phyloP scores from a whole-genome alignment of 2,888 invertebrate genomes.

The Drosophila falleni region DNA sequence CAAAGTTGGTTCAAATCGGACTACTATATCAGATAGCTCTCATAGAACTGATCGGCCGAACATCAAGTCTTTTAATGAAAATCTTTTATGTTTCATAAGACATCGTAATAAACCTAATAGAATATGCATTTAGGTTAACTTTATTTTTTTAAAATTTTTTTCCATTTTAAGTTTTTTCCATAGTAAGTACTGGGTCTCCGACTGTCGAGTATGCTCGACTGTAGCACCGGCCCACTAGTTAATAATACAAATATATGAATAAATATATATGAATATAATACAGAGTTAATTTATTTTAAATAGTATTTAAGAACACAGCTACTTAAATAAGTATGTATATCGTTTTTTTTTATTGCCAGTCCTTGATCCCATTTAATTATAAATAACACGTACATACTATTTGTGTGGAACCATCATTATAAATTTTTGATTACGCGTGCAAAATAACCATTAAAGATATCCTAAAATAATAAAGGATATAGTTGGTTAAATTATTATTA shows the following conservation, averaged over 20 bases:
- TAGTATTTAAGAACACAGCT: conserved; percentile 1
- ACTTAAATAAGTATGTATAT: conserved; percentile 1
- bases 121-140: too few relatives aligned
- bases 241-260: neutral
- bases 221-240: too few relatives aligned
- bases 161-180: too few relatives aligned
- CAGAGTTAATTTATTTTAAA: neutral
- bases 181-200: too few relatives aligned
- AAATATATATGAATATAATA: neutral
- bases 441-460: neutral
- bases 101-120: too few relatives aligned
- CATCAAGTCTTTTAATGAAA: too few relatives aligned
- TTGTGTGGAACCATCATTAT: neutral
- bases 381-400: neutral
- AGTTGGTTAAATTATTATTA: conserved; percentile 7
- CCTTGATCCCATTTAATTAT: neutral
- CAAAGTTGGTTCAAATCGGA: too few relatives aligned
- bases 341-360: conserved; percentile 3
- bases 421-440: neutral
- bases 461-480: neutral
- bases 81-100: too few relatives aligned
- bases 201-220: too few relatives aligned
- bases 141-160: too few relatives aligned
- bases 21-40: too few relatives aligned
- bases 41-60: too few relatives aligned